A percentile compares a stretch with the other conserved stretches of the same genome.
phyloP scores from a whole-genome alignment of 2,113 vertebrate genomes.

The Nettapus auritus region DNA sequence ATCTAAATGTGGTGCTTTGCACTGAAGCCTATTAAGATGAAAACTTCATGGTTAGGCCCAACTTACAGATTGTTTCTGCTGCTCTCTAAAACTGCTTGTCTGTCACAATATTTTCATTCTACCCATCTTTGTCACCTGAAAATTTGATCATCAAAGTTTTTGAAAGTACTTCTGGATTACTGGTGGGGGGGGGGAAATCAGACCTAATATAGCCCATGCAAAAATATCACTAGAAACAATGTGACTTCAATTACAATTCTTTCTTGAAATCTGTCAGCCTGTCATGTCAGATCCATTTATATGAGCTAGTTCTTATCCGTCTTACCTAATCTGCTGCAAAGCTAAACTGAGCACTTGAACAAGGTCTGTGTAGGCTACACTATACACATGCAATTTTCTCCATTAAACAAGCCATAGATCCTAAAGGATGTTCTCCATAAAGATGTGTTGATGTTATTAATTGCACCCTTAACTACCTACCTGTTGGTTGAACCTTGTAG shows the following conservation, averaged over 20 bases:
- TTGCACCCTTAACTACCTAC: background rate
- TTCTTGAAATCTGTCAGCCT: background rate
- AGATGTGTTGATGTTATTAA: background rate
- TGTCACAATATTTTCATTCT: background rate
- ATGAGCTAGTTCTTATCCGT: background rate
- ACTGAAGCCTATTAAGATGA: background rate
- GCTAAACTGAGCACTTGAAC: background rate
- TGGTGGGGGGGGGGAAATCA: too few relatives aligned
- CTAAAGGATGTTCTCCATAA: background rate
- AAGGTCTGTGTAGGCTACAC: background rate
- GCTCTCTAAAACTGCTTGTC: background rate
- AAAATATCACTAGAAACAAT: background rate
- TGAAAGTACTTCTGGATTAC: background rate
- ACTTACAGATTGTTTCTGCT: background rate
- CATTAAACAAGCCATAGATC: background rate
- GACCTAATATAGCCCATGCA: background rate
- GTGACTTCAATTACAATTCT: background rate
- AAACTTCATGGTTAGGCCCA: background rate
- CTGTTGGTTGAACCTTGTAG: background rate
- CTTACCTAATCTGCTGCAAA: background rate
- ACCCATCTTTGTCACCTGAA: background rate
- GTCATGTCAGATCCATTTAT: background rate
- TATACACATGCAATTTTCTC: background rate
- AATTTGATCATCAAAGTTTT: background rate
- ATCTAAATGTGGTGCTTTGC: background rate